Base-by-base conservation (phyloP, 2,888 invertebrate genomes). In the Tinea trinotella region DNA sequence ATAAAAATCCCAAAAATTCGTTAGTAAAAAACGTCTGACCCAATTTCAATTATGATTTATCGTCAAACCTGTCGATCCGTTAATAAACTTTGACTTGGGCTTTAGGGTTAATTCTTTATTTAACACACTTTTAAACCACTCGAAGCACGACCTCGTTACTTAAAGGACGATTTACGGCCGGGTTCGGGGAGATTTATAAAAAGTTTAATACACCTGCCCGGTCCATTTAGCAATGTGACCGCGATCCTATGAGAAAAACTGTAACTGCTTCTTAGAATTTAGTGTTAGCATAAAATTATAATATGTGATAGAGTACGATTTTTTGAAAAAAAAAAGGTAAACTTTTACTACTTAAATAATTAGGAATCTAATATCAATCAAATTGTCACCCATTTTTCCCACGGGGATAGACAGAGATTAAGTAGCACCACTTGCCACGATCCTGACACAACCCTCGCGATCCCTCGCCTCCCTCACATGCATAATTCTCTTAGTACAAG, bases 171-270 rank as follows among this genome's bases (percentile, higher is more conserved):
- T 80, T 80, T 79, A 79, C 71, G 76, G 71, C 69, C 68, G 63
- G 54, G 54, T 19, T 44, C 35, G 61, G 65, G 59, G 59, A 67
- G 68, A 64, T 72, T 74, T 68, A 68, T 67, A 71, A 74, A 78
- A 75, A 63, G 60, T 76, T 74, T 63, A 69, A 75, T 74, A 73
- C 79, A 80, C 79, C 80, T 80, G 80, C 74, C 72, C 67, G 59
- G 71, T 68, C 74, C 72, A 75, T 75, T 79, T 75, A 71, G 72
- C 73, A 61, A 67, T 67, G 71, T 71, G 71, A 70, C 73, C 67
- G 65, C 53, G 19, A 22, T 36, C n/a, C 50, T 50, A 13, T 13
- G 24, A 50, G 22, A 52, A 30, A 62, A 61, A 64, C 60, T 58
- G 57, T 54, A 57, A 58, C 46, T 2, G 17, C 17, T 46, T 18